These are phyloP conservation scores for Adrianichthys oophorus DNA, from an alignment of 2,797 vertebrate genomes.

Conservation along the genomic window DNA sequence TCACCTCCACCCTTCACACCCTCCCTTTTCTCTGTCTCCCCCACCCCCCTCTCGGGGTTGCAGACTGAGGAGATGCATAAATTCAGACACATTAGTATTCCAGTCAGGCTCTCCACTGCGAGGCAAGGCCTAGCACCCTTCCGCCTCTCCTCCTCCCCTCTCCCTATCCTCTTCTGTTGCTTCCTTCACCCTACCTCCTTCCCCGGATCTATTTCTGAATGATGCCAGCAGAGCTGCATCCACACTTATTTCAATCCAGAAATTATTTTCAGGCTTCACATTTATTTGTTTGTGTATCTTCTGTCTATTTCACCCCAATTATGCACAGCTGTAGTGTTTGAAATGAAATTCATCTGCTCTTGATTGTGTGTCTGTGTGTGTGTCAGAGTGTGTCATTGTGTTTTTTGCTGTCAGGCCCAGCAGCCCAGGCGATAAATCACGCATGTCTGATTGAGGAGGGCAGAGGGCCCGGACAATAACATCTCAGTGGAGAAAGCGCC, in stretches of 20 bases:
- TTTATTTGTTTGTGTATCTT: slow-evolving; percentile 18
- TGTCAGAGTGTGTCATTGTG: slow-evolving; percentile 63
- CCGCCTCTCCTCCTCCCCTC: slow-evolving; percentile 50
- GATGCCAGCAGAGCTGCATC: slow-evolving; percentile 60
- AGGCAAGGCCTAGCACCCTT: slow-evolving; percentile 79
- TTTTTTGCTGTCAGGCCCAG: slow-evolving; percentile 71
- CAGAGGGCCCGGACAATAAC: slow-evolving; percentile 76
- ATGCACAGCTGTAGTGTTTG: slow-evolving; percentile 72
- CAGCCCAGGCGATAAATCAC: slow-evolving; percentile 74
- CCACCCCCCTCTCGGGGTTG: slow-evolving; percentile 74
- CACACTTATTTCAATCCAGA: slow-evolving; percentile 49
- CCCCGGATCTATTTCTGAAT: slow-evolving; percentile 69
- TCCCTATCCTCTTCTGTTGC: slow-evolving; percentile 43
- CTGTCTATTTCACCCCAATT: slow-evolving; percentile 58
- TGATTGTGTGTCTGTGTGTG: slow-evolving; percentile 42
- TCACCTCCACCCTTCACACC: slow-evolving; percentile 68
- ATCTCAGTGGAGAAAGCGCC: slow-evolving; percentile 62
- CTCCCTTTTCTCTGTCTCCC: slow-evolving; percentile 37
- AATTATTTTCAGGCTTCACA: slow-evolving; percentile 59
- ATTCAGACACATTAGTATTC: slow-evolving; percentile 84
- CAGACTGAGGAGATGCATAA: slow-evolving; percentile 84
- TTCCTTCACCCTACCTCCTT: slow-evolving; percentile 36
- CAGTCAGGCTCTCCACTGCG: slow-evolving; percentile 81
- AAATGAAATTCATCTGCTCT: slow-evolving; percentile 75
- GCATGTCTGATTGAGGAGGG: slow-evolving; percentile 77